A percentile compares a stretch with the other conserved stretches of the same genome.
phyloP scores from a whole-genome alignment of 30 jellyfish, hydroid and myxozoan genomes.

The Turritopsis dohrnii region DNA sequence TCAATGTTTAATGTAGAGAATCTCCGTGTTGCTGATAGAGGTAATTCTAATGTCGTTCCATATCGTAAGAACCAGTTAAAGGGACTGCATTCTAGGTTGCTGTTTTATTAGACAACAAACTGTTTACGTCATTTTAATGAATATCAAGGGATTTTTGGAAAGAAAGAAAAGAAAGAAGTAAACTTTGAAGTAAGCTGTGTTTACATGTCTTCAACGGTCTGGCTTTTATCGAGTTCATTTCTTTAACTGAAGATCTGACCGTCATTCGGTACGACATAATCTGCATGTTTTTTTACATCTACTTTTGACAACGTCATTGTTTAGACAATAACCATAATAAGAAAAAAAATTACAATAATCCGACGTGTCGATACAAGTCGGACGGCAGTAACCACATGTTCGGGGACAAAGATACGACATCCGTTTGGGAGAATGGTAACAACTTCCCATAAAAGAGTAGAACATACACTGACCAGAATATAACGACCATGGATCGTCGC shows the following conservation, averaged over 20 bases:
- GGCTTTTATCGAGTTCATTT: too few species aligned
- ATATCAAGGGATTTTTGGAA: too few species aligned
- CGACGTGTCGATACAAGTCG: constrained; percentile 32
- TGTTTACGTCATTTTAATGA: neutral
- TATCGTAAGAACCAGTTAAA: too few species aligned
- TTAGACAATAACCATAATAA: constrained; percentile 19
- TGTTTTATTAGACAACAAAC: too few species aligned
- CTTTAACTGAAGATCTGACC: too few species aligned
- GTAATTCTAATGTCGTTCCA: too few species aligned
- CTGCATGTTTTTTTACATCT: constrained; percentile 20
- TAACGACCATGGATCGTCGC: constrained; percentile 32
- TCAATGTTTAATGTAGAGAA: too few species aligned
- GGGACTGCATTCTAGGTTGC: too few species aligned
- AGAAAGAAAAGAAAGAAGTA: too few species aligned
- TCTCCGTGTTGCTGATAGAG: too few species aligned
- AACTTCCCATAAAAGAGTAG: constrained; percentile 17
- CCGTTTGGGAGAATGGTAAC: constrained; percentile 19
- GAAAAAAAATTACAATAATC: constrained; percentile 11
- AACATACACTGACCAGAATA: constrained; percentile 26
- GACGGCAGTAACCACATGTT: constrained; percentile 37
- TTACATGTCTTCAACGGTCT: too few species aligned
- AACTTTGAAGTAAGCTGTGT: too few species aligned
- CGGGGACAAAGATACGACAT: constrained; percentile 27
- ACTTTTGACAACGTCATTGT: neutral
- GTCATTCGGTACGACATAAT: neutral